Evolutionary conservation across 1,140 invertebrate species (phyloP).

Genomic region (Ladona fulva): DNA sequence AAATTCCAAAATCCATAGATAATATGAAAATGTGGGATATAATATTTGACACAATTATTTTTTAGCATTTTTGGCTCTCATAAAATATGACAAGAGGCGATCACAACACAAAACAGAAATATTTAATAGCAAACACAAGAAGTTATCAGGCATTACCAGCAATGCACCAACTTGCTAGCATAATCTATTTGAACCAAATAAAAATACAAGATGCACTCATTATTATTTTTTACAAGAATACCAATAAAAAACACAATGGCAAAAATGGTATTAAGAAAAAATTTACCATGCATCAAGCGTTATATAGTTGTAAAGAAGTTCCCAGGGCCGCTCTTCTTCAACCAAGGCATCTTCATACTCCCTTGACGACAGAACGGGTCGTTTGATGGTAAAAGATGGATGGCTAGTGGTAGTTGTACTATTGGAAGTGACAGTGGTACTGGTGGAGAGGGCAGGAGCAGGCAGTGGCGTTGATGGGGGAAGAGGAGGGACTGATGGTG

Average conservation of each 20-base stretch:
- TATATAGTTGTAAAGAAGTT: conserved; percentile 81
- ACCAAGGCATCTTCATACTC: conserved; percentile 62
- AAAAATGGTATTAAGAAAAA: neutral
- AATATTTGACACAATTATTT: no score
- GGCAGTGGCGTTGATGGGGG: neutral
- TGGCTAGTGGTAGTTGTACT: conserved; percentile 16
- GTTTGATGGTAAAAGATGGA: conserved; percentile 41
- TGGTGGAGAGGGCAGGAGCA: neutral
- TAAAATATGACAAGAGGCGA: no score
- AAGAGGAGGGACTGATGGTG: conserved; percentile 22
- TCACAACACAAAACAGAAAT: no score
- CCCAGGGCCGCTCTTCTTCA: conserved; percentile 64
- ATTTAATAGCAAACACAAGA: no score
- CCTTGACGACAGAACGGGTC: conserved; percentile 59
- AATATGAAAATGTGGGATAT: no score
- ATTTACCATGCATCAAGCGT: conserved; percentile 72
- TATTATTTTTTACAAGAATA: neutral
- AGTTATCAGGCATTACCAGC: no score
- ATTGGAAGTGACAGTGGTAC: conserved; percentile 20
- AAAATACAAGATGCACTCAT: no score
- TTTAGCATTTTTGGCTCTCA: no score
- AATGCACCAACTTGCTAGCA: no score
- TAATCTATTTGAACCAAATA: no score
- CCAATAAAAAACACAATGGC: neutral
- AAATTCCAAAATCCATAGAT: no score